Conservation (phyloP, 2,888 invertebrate species). For the Ligdia adustata region DNA sequence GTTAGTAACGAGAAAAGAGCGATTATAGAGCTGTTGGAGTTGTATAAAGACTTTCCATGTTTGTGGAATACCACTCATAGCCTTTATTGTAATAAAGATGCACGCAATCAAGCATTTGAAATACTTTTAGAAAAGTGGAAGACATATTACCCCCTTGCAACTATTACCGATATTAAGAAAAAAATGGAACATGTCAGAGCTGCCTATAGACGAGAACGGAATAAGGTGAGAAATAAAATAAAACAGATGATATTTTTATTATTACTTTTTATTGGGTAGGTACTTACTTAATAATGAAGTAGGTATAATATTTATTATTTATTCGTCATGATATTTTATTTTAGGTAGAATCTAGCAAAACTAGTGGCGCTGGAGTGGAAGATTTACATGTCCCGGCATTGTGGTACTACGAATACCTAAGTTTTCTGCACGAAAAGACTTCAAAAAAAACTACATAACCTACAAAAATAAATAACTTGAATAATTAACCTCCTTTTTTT, state of each 20-base stretch:
- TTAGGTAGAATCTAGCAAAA: too few species aligned
- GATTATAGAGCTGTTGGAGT: background rate
- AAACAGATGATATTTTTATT: too few species aligned
- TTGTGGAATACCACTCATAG: background rate
- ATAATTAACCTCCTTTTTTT: too few species aligned
- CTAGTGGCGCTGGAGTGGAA: background rate
- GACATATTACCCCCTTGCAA: background rate
- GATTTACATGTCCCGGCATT: too few species aligned
- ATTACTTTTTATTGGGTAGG: too few species aligned
- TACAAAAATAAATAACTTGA: background rate
- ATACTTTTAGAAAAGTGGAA: background rate
- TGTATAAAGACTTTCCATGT: background rate
- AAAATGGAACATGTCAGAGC: background rate
- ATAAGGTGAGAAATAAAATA: conserved; percentile 12
- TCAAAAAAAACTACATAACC: background rate
- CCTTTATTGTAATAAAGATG: background rate
- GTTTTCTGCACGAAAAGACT: background rate
- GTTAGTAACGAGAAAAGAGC: background rate
- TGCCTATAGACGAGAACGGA: conserved; percentile 9
- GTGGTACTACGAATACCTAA: too few species aligned
- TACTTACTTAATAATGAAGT: background rate
- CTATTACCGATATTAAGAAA: background rate
- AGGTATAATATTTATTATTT: background rate
- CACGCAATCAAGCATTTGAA: background rate
- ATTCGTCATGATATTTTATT: background rate